phyloP scores from a whole-genome alignment of 2,113 vertebrate species.

The Scytalopus superciliaris region DNA sequence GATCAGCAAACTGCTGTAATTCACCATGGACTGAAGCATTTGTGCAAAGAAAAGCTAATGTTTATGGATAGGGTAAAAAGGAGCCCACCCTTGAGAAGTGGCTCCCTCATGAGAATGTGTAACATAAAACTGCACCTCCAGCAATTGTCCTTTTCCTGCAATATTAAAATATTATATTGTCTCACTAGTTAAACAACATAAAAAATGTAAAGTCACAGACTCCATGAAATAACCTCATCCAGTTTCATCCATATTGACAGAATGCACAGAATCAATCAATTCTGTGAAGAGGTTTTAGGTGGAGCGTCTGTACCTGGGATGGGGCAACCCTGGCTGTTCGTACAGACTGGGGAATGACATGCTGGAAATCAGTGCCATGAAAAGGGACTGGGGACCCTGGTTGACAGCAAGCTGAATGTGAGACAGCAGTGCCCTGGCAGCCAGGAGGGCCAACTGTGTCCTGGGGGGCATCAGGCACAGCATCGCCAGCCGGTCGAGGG shows the following conservation, averaged over 20 bases:
- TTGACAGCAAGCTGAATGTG: fast-evolving
- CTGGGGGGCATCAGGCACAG: not conserved
- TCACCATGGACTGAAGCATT: not conserved
- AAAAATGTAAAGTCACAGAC: not conserved
- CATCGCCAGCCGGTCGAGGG: fast-evolving
- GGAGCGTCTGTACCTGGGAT: not conserved
- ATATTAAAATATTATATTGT: not conserved
- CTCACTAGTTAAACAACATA: not conserved
- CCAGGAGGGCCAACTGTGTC: not conserved
- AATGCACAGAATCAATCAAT: not conserved
- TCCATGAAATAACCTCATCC: not conserved
- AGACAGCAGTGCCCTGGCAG: not conserved
- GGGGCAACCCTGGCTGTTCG: not conserved
- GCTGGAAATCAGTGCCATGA: not conserved
- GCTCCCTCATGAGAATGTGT: not conserved
- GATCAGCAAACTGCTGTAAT: not conserved
- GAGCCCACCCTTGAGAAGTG: not conserved
- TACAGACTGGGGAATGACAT: not conserved
- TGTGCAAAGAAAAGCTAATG: not conserved
- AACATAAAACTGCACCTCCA: not conserved
- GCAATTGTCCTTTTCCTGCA: not conserved
- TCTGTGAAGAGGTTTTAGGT: not conserved
- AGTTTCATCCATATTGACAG: not conserved
- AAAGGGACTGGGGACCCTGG: not conserved
- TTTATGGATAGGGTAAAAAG: not conserved